Conservation (phyloP, 1,140 invertebrate genomes). For the Laupala kohalensis region DNA sequence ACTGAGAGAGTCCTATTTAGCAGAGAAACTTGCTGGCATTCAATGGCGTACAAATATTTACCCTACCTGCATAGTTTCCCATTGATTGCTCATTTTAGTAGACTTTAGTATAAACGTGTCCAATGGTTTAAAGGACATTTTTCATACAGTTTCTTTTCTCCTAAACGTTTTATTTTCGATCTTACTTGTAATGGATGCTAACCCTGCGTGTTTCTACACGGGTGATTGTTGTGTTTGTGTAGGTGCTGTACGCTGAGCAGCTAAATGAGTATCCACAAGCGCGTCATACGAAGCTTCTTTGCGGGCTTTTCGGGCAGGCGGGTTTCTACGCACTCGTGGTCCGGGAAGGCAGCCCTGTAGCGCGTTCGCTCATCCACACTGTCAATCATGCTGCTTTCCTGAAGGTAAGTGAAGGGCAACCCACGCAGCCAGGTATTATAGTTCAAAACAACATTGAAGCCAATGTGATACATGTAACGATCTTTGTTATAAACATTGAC, state of each 20-base stretch:
- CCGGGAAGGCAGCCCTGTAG: slow-evolving; percentile 37
- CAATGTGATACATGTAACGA: background rate
- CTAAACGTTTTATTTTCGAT: too few relatives aligned
- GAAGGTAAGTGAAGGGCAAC: slow-evolving; percentile 33
- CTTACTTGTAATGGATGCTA: too few relatives aligned
- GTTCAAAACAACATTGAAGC: background rate
- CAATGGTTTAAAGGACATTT: too few relatives aligned
- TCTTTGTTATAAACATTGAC: background rate
- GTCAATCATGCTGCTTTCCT: slow-evolving; percentile 38
- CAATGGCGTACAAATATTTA: too few relatives aligned
- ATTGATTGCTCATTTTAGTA: too few relatives aligned
- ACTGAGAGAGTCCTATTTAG: too few relatives aligned
- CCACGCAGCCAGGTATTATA: background rate
- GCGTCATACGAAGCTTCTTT: slow-evolving; percentile 46
- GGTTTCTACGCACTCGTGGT: slow-evolving; percentile 59
- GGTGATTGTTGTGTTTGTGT: slow-evolving; percentile 17
- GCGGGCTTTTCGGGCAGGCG: slow-evolving; percentile 62
- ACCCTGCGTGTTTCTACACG: too few relatives aligned
- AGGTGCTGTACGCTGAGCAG: slow-evolving; percentile 53
- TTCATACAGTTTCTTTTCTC: too few relatives aligned
- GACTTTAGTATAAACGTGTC: too few relatives aligned
- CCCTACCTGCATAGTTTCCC: too few relatives aligned
- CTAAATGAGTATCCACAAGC: slow-evolving; percentile 51
- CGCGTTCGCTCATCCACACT: background rate
- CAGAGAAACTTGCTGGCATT: too few relatives aligned